phyloP scores from a whole-genome alignment of 1,140 invertebrate genomes.

The Protaetia brevitarsis region DNA sequence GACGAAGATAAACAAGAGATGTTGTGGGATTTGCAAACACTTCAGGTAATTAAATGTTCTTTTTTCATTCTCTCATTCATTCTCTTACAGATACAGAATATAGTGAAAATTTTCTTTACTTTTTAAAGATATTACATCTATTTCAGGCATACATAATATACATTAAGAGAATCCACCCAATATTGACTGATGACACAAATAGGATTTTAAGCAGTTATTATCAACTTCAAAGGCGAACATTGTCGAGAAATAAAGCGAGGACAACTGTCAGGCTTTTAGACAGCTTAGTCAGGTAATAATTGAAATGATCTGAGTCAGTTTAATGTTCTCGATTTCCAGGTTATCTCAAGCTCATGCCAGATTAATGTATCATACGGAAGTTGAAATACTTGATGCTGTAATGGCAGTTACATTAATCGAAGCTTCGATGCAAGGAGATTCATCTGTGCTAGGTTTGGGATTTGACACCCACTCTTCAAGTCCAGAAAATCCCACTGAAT shows the following conservation, averaged over 20 bases:
- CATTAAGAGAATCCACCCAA: slow-evolving; percentile 66
- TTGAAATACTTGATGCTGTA: slow-evolving; percentile 69
- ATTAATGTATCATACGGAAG: slow-evolving; percentile 66
- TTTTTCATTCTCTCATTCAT: background rate
- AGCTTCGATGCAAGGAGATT: slow-evolving; percentile 39
- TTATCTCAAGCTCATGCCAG: slow-evolving; percentile 70
- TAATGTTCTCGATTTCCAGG: slow-evolving; percentile 45
- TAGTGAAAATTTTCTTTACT: background rate
- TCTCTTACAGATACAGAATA: background rate
- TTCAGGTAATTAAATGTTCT: background rate
- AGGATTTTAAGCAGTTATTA: slow-evolving; percentile 74
- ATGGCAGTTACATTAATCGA: slow-evolving; percentile 70
- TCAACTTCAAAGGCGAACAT: slow-evolving; percentile 68
- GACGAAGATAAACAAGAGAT: background rate
- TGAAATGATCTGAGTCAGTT: slow-evolving; percentile 6
- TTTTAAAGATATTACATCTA: background rate
- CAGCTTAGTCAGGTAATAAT: slow-evolving; percentile 68
- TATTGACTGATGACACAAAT: slow-evolving; percentile 64
- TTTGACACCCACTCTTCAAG: slow-evolving; percentile 33
- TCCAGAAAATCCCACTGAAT: slow-evolving; percentile 33
- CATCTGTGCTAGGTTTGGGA: slow-evolving; percentile 35
- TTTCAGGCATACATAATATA: slow-evolving; percentile 73
- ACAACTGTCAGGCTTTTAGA: slow-evolving; percentile 86
- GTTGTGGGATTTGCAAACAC: slow-evolving; percentile 26
- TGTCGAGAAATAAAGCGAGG: slow-evolving; percentile 68